Evolutionary conservation across 2,888 invertebrate genomes (phyloP).

Genomic region (Papilio gigon): DNA sequence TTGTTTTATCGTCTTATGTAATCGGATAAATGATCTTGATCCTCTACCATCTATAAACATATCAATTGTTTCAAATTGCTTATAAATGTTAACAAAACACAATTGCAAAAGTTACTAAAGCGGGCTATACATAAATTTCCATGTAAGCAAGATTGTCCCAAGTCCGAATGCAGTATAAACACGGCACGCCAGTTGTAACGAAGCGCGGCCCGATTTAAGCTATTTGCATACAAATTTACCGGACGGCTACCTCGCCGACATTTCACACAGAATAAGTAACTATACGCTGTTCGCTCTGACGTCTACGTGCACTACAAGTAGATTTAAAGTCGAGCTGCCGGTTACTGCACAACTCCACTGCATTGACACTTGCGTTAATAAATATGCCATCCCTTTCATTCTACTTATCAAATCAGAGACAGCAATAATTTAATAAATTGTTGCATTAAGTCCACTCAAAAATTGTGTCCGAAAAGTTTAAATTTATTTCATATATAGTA

Average conservation of each 20-base stretch:
- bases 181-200: conserved; percentile 42
- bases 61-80: neutral
- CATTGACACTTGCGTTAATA: too few relatives aligned
- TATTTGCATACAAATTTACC: conserved; percentile 80
- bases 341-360: too few relatives aligned
- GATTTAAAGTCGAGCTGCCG: conserved; percentile 7
- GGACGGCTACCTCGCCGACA: conserved; percentile 65
- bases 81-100: neutral
- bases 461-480: too few relatives aligned
- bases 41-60: too few relatives aligned
- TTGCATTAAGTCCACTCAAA: too few relatives aligned
- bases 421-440: too few relatives aligned
- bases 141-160: conserved; percentile 32
- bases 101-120: neutral
- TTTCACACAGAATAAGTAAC: conserved; percentile 74
- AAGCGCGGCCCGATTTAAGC: conserved; percentile 48
- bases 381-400: too few relatives aligned
- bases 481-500: too few relatives aligned
- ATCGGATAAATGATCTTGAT: too few relatives aligned
- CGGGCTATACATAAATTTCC: conserved; percentile 7
- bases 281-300: conserved; percentile 47
- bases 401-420: too few relatives aligned
- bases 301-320: conserved; percentile 7
- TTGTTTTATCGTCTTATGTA: too few relatives aligned
- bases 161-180: conserved; percentile 51